Evolutionary conservation across 2,113 vertebrate species (phyloP), one percentile per base, ranked within the genome.

Genomic region (Myxocyprinus asiaticus): DNA sequence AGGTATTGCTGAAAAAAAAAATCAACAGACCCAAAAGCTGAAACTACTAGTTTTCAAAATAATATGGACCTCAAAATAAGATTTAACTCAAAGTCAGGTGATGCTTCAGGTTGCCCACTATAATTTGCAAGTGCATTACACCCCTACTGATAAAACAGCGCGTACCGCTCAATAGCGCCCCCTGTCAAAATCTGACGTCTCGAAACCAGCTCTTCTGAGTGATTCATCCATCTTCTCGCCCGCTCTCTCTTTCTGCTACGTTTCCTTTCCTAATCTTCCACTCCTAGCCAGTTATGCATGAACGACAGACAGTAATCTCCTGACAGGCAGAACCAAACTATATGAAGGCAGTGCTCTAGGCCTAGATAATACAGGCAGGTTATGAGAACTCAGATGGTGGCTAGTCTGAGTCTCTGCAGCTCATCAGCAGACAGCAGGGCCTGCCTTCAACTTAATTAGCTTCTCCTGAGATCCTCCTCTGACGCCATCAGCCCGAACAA

Each of bases 401-500:
- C 65, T 81, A 81, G 75, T 80, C 51, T 42, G 45, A 81, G 71
- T 68, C 79, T 66, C 70, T 63, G 84, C 70, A 76, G 66, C 81
- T 83, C 81, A 79, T 78, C 84, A 67, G 84, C 70, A 66, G 82
- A 83, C 81, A 83, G 81, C 70, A 70, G 53, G 67, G 70, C 76
- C 75, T 83, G 76, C 78, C 79, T 80, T 81, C 81, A 81, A 81
- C 79, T 85, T 83, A 85, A 85, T 85, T 83, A 85, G 84, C 66
- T 77, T 83, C 84, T 78, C 78, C 68, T 11, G 81, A 85, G 84
- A 83, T 83, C 61, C 53, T 67, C 42, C 70, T 70, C 79, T 78
- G 84, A 81, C 56, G 74, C 78, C 74, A 78, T 78, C 68, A 73
- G 59, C 78, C 74, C 44, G 61, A 67, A 80, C 61, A 74, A 71